phyloP scores from a whole-genome alignment of 2,113 vertebrate species.

The Cettia cetti region DNA sequence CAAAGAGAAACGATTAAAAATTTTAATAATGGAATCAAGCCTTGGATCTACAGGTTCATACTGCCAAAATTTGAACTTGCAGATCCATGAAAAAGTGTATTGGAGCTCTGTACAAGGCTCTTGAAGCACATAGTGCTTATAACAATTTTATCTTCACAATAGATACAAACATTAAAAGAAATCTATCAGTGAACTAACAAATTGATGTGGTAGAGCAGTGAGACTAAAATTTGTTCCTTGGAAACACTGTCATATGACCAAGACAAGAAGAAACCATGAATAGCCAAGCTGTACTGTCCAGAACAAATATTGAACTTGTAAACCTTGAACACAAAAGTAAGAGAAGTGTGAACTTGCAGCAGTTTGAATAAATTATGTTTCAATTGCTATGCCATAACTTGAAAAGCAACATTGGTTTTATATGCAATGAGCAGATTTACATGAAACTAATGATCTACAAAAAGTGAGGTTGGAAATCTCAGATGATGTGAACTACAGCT shows the following conservation, averaged over 20 bases:
- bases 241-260: neutral
- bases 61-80: neutral
- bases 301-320: neutral
- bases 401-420: constrained; percentile 8
- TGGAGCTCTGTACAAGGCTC: neutral
- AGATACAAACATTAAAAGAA: neutral
- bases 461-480: neutral
- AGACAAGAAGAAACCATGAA: neutral
- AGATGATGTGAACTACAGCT: neutral
- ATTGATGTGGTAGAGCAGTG: neutral
- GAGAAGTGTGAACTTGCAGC: neutral
- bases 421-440: neutral
- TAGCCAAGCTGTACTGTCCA: neutral
- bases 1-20: neutral
- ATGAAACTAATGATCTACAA: neutral
- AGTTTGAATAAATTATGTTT: neutral
- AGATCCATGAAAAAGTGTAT: neutral
- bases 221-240: neutral
- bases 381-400: neutral
- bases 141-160: neutral
- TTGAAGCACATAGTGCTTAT: neutral
- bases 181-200: neutral
- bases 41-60: neutral
- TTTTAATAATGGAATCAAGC: neutral
- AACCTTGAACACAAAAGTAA: neutral